phyloP scores from a whole-genome alignment of 2,888 invertebrate genomes.

The Ommatoiulus sabulosus region DNA sequence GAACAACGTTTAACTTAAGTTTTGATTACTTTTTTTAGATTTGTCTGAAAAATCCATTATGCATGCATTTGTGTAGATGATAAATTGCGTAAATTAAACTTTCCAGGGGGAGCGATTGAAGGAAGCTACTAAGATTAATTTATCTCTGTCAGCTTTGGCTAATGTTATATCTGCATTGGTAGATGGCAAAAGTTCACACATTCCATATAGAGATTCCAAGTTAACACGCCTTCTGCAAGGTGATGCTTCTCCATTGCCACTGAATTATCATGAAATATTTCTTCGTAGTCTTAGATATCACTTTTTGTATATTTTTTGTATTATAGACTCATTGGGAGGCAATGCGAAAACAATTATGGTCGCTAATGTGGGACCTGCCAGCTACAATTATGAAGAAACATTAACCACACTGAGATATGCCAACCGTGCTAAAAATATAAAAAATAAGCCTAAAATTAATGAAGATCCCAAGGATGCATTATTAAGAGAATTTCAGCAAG shows the following conservation, averaged over 20 bases:
- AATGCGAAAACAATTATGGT: constrained; percentile 99
- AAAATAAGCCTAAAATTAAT: constrained; percentile 98
- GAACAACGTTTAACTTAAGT: too few species aligned
- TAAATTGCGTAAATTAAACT: too few species aligned
- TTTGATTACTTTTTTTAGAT: too few species aligned
- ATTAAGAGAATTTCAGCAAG: constrained; percentile 93
- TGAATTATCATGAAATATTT: background rate
- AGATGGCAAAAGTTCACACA: constrained; percentile 87
- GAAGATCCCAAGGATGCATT: constrained; percentile 99
- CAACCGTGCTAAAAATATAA: constrained; percentile 97
- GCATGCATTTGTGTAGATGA: too few species aligned
- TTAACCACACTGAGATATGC: constrained; percentile 94
- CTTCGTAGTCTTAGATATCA: background rate
- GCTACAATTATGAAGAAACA: constrained; percentile 98
- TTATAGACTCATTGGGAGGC: constrained; percentile 93
- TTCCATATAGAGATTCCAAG: constrained; percentile 98
- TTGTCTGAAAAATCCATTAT: too few species aligned
- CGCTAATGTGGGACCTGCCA: constrained; percentile 97
- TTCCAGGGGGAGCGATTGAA: constrained; percentile 90
- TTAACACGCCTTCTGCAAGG: constrained; percentile 91
- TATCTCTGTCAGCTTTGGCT: constrained; percentile 95
- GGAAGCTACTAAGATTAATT: constrained; percentile 97
- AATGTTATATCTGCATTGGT: constrained; percentile 98
- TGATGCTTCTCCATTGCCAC: too few species aligned
- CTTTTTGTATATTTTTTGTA: constrained; percentile 52